These are phyloP conservation scores for Brachynemurus nebulosus DNA, from an alignment of 2,888 invertebrate species.

Conservation along the genomic window DNA sequence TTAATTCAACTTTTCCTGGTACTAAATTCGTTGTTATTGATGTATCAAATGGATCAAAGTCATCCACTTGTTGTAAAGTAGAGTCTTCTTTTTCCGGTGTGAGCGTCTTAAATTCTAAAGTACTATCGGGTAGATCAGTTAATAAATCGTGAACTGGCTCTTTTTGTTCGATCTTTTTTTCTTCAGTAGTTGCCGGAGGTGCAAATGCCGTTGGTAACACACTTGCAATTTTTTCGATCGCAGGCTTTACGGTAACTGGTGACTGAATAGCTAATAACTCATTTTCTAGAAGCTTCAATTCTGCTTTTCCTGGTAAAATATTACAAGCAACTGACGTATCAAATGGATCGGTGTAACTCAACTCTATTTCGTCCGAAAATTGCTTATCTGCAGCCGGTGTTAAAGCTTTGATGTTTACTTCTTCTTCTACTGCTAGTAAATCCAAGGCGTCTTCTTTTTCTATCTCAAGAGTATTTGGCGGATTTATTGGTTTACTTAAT, in stretches of 20 bases:
- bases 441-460: slow-evolving; percentile 22
- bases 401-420: slow-evolving; percentile 54
- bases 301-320: slow-evolving; percentile 63
- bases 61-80: slow-evolving; percentile 21
- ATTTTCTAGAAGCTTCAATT: slow-evolving; percentile 60
- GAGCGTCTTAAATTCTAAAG: slow-evolving; percentile 28
- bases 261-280: slow-evolving; percentile 45
- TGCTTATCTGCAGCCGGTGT: slow-evolving; percentile 43
- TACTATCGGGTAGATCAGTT: slow-evolving; percentile 22
- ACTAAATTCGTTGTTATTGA: slow-evolving; percentile 60
- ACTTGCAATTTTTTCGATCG: neutral
- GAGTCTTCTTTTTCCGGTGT: slow-evolving; percentile 24
- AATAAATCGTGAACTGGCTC: slow-evolving; percentile 22
- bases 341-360: slow-evolving; percentile 58
- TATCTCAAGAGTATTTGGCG: slow-evolving; percentile 19
- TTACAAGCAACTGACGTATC: slow-evolving; percentile 66
- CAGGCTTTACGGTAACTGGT: slow-evolving; percentile 24
- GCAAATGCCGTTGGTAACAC: slow-evolving; percentile 24
- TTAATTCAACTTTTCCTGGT: slow-evolving; percentile 65
- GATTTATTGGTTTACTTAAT: slow-evolving; percentile 18
- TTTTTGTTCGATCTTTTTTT: slow-evolving; percentile 9
- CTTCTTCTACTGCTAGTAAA: slow-evolving; percentile 37
- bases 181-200: slow-evolving; percentile 10
- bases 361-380: slow-evolving; percentile 29
- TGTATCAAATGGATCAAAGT: slow-evolving; percentile 72